Conservation (phyloP, 2,888 invertebrate genomes). For the Athripsodes cinereus region DNA sequence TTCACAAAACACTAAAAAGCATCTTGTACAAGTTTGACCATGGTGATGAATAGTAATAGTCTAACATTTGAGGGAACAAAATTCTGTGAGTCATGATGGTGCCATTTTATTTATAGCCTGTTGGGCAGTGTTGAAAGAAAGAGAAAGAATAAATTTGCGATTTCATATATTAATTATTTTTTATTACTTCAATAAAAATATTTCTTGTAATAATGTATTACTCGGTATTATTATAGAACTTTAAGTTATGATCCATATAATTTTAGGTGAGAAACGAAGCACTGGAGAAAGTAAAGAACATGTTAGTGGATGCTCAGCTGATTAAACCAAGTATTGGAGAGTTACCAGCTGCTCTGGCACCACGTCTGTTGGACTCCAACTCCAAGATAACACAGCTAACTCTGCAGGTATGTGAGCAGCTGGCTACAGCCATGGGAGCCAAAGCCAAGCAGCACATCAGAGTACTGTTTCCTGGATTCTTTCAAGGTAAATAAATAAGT, state of each 20-base stretch:
- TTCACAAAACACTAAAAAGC: too few species aligned
- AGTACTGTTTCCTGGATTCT: constrained; percentile 77
- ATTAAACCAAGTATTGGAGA: constrained; percentile 82
- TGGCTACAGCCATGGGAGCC: constrained; percentile 79
- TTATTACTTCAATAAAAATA: constrained; percentile 6
- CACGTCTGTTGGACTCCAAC: constrained; percentile 82
- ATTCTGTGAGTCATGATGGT: too few species aligned
- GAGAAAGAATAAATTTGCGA: too few species aligned
- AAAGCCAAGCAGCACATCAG: constrained; percentile 74
- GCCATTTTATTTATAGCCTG: too few species aligned
- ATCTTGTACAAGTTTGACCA: too few species aligned
- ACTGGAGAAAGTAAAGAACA: constrained; percentile 62
- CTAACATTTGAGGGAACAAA: too few species aligned
- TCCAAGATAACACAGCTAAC: constrained; percentile 84
- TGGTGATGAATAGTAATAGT: too few species aligned
- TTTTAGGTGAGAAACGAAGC: constrained; percentile 63
- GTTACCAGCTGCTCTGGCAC: constrained; percentile 70
- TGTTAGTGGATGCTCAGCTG: constrained; percentile 69
- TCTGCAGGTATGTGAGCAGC: constrained; percentile 72
- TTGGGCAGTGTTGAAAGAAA: too few species aligned
- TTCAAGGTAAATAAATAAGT: constrained; percentile 61
- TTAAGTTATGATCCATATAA: constrained; percentile 6
- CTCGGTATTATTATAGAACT: too few species aligned
- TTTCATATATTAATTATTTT: too few species aligned
- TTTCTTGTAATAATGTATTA: too few species aligned